Evolutionary conservation across 2,113 vertebrate genomes (phyloP).

Genomic region (Nymphicus hollandicus): DNA sequence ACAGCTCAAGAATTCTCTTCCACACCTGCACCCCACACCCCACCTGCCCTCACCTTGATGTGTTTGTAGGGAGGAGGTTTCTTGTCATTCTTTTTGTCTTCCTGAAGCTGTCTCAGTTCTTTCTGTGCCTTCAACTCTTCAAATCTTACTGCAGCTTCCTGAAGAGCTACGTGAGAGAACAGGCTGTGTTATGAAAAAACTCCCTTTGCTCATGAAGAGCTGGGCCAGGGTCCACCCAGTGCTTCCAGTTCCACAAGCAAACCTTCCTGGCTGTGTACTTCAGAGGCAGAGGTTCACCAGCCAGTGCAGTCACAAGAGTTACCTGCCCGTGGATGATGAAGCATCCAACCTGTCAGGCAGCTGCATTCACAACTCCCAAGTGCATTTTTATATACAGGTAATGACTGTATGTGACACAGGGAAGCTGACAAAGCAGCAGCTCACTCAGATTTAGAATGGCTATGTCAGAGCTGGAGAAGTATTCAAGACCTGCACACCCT

Average conservation of each 20-base stretch:
- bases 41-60: slow-evolving; percentile 84
- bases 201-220: background rate
- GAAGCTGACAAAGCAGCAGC: background rate
- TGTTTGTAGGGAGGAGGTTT: slow-evolving; percentile 97
- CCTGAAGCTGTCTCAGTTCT: slow-evolving; percentile 92
- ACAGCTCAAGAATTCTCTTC: slow-evolving; percentile 1
- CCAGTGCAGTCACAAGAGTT: background rate
- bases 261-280: background rate
- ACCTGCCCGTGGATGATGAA: background rate
- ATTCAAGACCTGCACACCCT: background rate
- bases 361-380: background rate
- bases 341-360: background rate
- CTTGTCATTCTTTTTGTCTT: slow-evolving; percentile 94
- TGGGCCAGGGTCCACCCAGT: background rate
- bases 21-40: background rate
- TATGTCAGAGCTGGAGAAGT: background rate
- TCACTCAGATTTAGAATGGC: background rate
- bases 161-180: slow-evolving; percentile 80
- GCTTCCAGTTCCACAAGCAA: background rate
- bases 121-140: slow-evolving; percentile 94
- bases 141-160: slow-evolving; percentile 92
- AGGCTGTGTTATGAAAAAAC: background rate
- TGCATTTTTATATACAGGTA: background rate
- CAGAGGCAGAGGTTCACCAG: background rate
- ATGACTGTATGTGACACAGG: background rate